Conservation (phyloP, 2,113 vertebrate genomes). For the Pavo muticus region DNA sequence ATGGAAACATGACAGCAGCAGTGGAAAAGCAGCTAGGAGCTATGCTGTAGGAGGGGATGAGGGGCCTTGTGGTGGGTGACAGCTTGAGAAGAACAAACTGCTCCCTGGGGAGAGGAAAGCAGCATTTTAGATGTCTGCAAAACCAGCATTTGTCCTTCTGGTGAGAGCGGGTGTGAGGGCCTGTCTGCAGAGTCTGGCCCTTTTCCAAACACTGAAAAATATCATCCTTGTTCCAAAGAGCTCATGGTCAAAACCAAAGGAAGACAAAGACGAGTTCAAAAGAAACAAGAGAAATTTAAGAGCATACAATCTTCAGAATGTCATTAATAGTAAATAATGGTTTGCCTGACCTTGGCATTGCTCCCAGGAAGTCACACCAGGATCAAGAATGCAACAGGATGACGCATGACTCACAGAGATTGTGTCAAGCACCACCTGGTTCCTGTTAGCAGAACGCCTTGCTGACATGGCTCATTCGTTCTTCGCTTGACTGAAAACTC, state of each 20-base stretch:
- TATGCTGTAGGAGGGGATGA: background rate
- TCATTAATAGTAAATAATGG: background rate
- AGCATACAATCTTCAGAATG: background rate
- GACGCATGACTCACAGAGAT: background rate
- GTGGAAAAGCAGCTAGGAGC: background rate
- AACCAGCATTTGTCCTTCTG: background rate
- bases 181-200: background rate
- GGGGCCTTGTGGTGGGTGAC: background rate
- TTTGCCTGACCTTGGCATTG: conserved; percentile 38
- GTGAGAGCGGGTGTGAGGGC: background rate
- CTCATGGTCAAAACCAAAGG: background rate
- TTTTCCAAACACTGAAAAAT: background rate
- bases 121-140: background rate
- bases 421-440: conserved; percentile 29
- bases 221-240: background rate
- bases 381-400: background rate
- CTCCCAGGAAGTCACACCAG: conserved; percentile 27
- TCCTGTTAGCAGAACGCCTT: conserved; percentile 19
- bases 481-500: background rate
- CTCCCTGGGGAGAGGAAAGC: background rate
- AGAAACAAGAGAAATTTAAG: background rate
- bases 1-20: background rate
- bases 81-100: background rate
- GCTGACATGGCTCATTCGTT: background rate
- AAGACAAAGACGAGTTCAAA: background rate